phyloP scores from a whole-genome alignment of 2,797 vertebrate genomes.

The Acomys russatus region DNA sequence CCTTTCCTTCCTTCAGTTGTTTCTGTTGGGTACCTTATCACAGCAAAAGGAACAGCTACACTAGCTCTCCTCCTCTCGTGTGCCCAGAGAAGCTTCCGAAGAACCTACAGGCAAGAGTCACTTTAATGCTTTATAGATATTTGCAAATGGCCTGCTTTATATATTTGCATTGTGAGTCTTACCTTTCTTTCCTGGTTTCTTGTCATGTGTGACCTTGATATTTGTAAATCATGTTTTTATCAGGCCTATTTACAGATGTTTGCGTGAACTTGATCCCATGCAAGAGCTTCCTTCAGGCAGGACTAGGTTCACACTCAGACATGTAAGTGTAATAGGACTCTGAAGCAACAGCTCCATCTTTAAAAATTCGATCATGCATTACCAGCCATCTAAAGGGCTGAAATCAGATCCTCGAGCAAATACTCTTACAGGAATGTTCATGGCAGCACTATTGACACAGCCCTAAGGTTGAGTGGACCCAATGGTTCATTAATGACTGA shows the following conservation, averaged over 20 bases:
- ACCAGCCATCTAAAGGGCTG: conserved; percentile 34
- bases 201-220: conserved; percentile 34
- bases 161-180: conserved; percentile 49
- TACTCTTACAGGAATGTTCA: background rate
- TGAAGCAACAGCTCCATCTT: conserved; percentile 18
- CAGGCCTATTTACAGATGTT: conserved; percentile 1
- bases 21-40: background rate
- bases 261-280: background rate
- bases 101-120: background rate
- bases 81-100: conserved; percentile 40
- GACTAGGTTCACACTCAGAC: background rate
- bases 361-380: background rate
- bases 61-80: background rate
- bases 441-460: conserved; percentile 5
- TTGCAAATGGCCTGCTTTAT: conserved; percentile 40
- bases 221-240: background rate
- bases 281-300: conserved; percentile 2
- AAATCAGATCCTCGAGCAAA: conserved; percentile 56
- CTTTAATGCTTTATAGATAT: conserved; percentile 28
- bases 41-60: background rate
- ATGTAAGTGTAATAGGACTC: conserved; percentile 2
- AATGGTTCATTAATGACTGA: background rate
- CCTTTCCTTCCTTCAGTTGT: background rate
- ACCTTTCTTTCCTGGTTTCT: conserved; percentile 55
- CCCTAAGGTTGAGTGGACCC: background rate